Evolutionary conservation across 1,140 invertebrate genomes (phyloP).

Genomic region (Drosophila suzukii): DNA sequence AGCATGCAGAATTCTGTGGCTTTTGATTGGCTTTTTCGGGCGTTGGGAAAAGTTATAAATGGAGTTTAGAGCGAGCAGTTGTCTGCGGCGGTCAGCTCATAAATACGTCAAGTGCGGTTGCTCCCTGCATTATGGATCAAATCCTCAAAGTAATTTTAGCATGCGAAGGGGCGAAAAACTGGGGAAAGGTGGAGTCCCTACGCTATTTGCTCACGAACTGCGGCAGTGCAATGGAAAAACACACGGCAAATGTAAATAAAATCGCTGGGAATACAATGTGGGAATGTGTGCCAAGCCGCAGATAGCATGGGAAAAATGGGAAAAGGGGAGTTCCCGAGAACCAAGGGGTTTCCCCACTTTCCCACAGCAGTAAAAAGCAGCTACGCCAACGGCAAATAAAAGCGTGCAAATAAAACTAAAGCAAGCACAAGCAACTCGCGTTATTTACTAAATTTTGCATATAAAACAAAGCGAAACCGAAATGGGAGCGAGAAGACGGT

Average conservation of each 20-base stretch:
- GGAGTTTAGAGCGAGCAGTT: slow-evolving; percentile 59
- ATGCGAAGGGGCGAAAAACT: slow-evolving; percentile 43
- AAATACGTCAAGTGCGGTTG: slow-evolving; percentile 65
- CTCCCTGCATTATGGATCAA: slow-evolving; percentile 56
- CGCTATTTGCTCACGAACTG: slow-evolving; percentile 67
- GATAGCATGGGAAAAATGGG: slow-evolving; percentile 7
- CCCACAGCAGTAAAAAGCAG: slow-evolving; percentile 69
- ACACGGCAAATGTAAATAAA: slow-evolving; percentile 78
- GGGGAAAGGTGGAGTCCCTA: slow-evolving; percentile 13
- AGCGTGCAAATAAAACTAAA: slow-evolving; percentile 78
- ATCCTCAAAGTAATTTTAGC: slow-evolving; percentile 65
- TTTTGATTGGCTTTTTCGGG: slow-evolving; percentile 71
- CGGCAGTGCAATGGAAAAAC: slow-evolving; percentile 74
- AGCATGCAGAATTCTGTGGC: slow-evolving; percentile 70
- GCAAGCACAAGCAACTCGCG: slow-evolving; percentile 67
- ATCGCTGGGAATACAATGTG: slow-evolving; percentile 54
- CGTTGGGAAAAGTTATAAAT: slow-evolving; percentile 63
- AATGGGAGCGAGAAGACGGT: slow-evolving; percentile 11
- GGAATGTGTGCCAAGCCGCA: slow-evolving; percentile 53
- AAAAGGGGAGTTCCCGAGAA: slow-evolving; percentile 6
- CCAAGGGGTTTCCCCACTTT: background rate
- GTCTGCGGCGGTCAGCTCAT: slow-evolving; percentile 71
- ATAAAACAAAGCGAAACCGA: slow-evolving; percentile 50
- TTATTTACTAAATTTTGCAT: slow-evolving; percentile 81
- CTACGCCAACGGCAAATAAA: slow-evolving; percentile 69